These are phyloP conservation scores for Ispidina picta DNA, from an alignment of 2,797 vertebrate genomes.

Conservation along the genomic window DNA sequence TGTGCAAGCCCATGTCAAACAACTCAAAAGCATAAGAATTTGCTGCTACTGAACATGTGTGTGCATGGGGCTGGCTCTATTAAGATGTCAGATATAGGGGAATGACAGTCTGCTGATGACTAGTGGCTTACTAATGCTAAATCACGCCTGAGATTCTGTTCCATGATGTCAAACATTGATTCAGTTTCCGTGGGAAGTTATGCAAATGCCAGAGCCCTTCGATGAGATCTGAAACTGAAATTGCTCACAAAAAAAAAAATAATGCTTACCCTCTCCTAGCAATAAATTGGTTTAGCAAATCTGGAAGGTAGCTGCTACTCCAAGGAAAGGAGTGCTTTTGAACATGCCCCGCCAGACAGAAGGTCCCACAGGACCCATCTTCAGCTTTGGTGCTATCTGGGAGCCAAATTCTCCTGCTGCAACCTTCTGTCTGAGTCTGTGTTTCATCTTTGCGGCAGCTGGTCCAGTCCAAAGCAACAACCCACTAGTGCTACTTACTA, in stretches of 20 bases:
- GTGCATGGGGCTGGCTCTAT: slow-evolving; percentile 19
- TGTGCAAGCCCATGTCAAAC: neutral
- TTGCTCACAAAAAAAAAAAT: neutral
- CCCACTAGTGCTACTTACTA: neutral
- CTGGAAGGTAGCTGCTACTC: neutral
- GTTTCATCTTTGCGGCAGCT: neutral
- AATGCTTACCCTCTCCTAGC: neutral
- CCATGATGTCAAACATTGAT: slow-evolving; percentile 69
- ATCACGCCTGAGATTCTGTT: slow-evolving; percentile 53
- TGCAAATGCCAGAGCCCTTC: slow-evolving; percentile 61
- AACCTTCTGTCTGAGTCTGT: neutral
- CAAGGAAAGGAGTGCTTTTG: neutral
- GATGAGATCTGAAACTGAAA: slow-evolving; percentile 17
- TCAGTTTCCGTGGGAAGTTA: slow-evolving; percentile 69
- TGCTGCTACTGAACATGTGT: neutral
- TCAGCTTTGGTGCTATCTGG: neutral
- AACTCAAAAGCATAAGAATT: neutral
- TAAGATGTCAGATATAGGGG: slow-evolving; percentile 56
- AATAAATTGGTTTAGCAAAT: neutral
- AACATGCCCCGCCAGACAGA: neutral
- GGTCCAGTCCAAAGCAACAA: neutral
- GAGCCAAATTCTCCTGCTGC: neutral
- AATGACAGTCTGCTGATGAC: slow-evolving; percentile 56
- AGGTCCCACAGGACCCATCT: neutral
- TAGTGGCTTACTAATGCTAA: slow-evolving; percentile 65